Conservation (phyloP, 2,113 vertebrate genomes). For the Xenopus tropicalis region UCB_Xtro_10.0 CM004448.2:124855001-124855500, state of each 20-base stretch:
- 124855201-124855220: background rate
- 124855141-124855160: background rate
- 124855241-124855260: background rate
- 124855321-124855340: too few species aligned
- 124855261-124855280: background rate
- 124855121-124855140: background rate
- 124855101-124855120: conserved; percentile 1
- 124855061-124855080: background rate
- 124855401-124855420: too few species aligned
- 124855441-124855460: too few species aligned
- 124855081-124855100: background rate
- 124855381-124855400: too few species aligned
- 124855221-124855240: background rate
- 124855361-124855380: too few species aligned
- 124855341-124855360: too few species aligned
- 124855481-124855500: too few species aligned
- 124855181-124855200: background rate
- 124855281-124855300: background rate
- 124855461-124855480: too few species aligned
- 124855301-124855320: too few species aligned
- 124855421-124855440: too few species aligned
- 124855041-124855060: background rate
- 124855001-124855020: background rate
- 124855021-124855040: background rate
- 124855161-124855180: background rate